A percentile compares a stretch with the other conserved stretches of the same genome.
Conservation (phyloP, 2,888 invertebrate species). For the Nasonovia ribisnigri region DNA sequence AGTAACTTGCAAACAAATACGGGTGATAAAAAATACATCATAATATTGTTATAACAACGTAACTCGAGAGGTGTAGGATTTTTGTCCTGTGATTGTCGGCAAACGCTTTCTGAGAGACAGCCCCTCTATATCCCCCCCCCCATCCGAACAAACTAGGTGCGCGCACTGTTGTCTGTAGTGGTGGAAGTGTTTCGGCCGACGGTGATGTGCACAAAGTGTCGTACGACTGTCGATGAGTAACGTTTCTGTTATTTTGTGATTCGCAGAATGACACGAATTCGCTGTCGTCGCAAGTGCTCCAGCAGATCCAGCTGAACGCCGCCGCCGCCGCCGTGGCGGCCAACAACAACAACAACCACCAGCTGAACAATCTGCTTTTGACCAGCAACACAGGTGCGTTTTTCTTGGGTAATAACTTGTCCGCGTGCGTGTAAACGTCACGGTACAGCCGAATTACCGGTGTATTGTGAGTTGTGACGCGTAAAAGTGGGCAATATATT, state of each 20-base stretch:
- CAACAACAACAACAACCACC: constrained; percentile 50
- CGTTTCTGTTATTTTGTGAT: not conserved
- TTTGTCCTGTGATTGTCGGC: too few species aligned
- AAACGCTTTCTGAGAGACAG: not conserved
- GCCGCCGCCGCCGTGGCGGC: constrained; percentile 59
- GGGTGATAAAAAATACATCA: not conserved
- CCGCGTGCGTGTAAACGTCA: not conserved
- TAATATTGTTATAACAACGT: not conserved
- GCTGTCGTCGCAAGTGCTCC: constrained; percentile 57
- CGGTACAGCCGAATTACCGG: not conserved
- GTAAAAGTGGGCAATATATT: not conserved
- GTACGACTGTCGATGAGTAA: not conserved
- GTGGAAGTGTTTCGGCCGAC: not conserved
- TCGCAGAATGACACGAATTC: constrained; percentile 48
- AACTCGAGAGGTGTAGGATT: not conserved
- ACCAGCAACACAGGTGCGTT: constrained; percentile 54
- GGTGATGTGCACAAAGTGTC: not conserved
- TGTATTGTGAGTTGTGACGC: not conserved
- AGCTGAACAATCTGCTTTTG: constrained; percentile 52
- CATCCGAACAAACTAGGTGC: too few species aligned
- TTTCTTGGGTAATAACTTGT: not conserved
- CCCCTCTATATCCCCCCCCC: not conserved
- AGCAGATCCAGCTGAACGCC: constrained; percentile 59
- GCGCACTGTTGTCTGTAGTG: not conserved
- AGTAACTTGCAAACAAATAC: not conserved